Conservation (phyloP, 2,113 vertebrate species). For the Ramphastos sulfuratus region DNA sequence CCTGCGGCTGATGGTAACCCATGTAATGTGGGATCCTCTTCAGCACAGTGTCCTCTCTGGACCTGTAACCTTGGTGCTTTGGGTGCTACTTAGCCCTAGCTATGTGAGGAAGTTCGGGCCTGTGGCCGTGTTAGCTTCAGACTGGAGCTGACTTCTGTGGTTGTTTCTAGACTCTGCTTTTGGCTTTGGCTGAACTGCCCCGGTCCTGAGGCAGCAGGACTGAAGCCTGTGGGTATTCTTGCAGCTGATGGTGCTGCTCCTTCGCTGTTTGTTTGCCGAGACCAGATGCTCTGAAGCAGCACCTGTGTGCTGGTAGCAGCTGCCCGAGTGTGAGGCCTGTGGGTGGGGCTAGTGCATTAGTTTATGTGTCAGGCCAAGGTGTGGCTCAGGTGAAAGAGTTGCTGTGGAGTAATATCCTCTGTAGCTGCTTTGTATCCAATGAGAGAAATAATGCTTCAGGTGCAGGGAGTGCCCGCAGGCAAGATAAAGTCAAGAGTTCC, state of each 20-base stretch:
- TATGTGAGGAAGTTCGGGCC: not conserved
- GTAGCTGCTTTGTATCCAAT: not conserved
- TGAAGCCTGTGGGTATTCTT: not conserved
- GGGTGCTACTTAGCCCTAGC: not conserved
- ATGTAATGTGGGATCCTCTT: constrained; percentile 19
- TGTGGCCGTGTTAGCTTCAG: not conserved
- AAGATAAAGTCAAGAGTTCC: not conserved
- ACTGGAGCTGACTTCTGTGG: not conserved
- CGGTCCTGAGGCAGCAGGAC: rapidly evolving
- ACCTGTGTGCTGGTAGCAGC: rapidly evolving
- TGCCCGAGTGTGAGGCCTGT: rapidly evolving
- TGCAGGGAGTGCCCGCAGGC: not conserved
- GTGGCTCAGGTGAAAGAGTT: not conserved
- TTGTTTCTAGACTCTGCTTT: not conserved
- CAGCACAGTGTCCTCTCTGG: constrained; percentile 25
- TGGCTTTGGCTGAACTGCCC: not conserved
- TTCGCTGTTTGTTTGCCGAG: rapidly evolving
- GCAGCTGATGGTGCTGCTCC: not conserved
- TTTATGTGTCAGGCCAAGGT: not conserved
- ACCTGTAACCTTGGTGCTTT: constrained; percentile 18
- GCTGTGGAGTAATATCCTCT: not conserved
- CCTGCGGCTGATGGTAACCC: constrained; percentile 35
- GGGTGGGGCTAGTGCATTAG: not conserved
- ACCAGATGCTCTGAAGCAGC: not conserved
- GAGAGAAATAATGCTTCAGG: not conserved